phyloP scores from a whole-genome alignment of 53 echinoderm and acorn worm genomes.

The Stichopus horrens region DNA sequence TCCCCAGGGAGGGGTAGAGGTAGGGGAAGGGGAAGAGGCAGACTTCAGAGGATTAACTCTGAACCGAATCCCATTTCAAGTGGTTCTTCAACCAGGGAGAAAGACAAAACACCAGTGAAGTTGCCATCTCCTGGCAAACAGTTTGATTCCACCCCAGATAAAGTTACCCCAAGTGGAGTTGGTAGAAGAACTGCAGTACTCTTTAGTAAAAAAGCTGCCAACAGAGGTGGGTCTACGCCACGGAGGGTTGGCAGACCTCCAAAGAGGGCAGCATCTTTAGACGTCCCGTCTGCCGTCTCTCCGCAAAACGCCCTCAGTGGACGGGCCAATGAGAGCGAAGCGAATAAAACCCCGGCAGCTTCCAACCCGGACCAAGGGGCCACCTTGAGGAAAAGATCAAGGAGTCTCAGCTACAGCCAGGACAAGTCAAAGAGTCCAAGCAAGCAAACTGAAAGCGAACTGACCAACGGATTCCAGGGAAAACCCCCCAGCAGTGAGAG shows the following conservation, averaged over 20 bases:
- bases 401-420: slow-evolving; percentile 81
- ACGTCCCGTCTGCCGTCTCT: slow-evolving; percentile 51
- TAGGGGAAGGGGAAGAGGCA: slow-evolving; percentile 69
- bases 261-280: slow-evolving; percentile 81
- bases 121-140: slow-evolving; percentile 46
- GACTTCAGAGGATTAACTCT: slow-evolving; percentile 55
- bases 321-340: slow-evolving; percentile 70
- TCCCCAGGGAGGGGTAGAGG: slow-evolving; percentile 65
- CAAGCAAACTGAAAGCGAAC: slow-evolving; percentile 52
- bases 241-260: slow-evolving; percentile 68
- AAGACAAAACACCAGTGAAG: slow-evolving; percentile 57
- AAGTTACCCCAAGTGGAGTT: slow-evolving; percentile 79
- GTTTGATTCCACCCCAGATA: slow-evolving; percentile 42
- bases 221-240: slow-evolving; percentile 69
- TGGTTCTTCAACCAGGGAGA: slow-evolving; percentile 49
- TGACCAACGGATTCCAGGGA: slow-evolving; percentile 36
- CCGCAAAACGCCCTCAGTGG: slow-evolving; percentile 53
- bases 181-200: slow-evolving; percentile 92
- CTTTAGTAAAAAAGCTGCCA: slow-evolving; percentile 79
- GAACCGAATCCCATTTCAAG: slow-evolving; percentile 70
- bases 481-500: slow-evolving; percentile 76
- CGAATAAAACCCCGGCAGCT: slow-evolving; percentile 63
- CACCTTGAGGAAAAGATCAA: slow-evolving; percentile 72
- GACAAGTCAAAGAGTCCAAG: slow-evolving; percentile 66
- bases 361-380: slow-evolving; percentile 53